Evolutionary conservation across 2,888 invertebrate genomes (phyloP).

Genomic region (Heteromurus nitidus): DNA sequence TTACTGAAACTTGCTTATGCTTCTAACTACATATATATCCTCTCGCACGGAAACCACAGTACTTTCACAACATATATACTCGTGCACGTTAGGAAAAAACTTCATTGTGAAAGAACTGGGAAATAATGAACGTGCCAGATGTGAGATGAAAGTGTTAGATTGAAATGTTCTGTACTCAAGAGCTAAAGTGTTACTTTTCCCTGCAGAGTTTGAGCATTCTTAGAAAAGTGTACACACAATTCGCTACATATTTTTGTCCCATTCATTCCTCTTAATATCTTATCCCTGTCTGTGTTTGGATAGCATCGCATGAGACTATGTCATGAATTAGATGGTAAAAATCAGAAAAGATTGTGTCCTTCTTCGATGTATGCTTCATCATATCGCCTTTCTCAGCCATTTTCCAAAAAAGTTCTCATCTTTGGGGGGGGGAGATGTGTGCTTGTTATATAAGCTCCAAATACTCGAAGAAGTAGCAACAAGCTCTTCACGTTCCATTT

Average conservation of each 20-base stretch:
- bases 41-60: too few species aligned
- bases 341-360: too few species aligned
- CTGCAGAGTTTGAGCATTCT: constrained; percentile 40
- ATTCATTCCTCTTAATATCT: background rate
- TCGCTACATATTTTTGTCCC: background rate
- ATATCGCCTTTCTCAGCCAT: constrained; percentile 2
- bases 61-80: background rate
- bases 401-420: too few species aligned
- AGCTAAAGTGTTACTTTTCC: constrained; percentile 50
- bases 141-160: constrained; percentile 53
- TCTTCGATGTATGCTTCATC: background rate
- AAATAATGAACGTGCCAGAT: constrained; percentile 60
- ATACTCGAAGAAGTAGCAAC: too few species aligned
- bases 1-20: constrained; percentile 17
- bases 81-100: too few species aligned
- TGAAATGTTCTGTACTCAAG: constrained; percentile 42
- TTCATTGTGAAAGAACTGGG: constrained; percentile 25
- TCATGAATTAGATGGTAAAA: background rate
- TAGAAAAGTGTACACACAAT: constrained; percentile 16
- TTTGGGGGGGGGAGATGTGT: too few species aligned
- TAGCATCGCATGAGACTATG: too few species aligned
- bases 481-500: constrained; percentile 42
- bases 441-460: too few species aligned
- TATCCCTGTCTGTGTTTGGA: background rate
- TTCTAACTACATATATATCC: too few species aligned